Evolutionary conservation across 2,888 invertebrate species (phyloP).

Genomic region (Andrena bucephala): DNA sequence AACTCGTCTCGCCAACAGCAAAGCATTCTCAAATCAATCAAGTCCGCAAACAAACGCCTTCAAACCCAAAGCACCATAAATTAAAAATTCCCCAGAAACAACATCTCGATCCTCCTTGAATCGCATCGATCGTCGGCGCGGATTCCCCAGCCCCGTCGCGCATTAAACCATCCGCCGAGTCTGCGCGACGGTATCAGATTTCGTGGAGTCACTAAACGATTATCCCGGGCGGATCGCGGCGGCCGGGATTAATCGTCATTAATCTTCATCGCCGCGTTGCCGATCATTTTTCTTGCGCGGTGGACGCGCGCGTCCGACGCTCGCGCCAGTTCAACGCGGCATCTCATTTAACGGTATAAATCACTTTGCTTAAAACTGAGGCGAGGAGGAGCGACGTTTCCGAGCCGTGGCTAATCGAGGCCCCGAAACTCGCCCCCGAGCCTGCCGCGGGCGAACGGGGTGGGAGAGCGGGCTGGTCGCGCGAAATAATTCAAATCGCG

Average conservation of each 20-base stretch:
- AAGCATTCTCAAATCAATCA: no score
- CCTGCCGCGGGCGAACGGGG: not conserved
- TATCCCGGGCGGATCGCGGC: constrained; percentile 63
- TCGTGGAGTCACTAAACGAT: constrained; percentile 67
- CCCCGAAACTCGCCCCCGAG: not conserved
- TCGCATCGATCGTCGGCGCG: not conserved
- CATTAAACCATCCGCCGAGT: not conserved
- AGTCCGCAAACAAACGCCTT: no score
- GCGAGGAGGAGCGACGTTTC: constrained; percentile 26
- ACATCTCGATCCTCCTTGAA: not conserved
- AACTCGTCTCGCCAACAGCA: no score
- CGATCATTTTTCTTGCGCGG: constrained; percentile 58
- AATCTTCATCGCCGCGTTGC: constrained; percentile 69
- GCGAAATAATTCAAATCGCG: constrained; percentile 63
- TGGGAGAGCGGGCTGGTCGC: constrained; percentile 21
- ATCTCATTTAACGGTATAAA: constrained; percentile 64
- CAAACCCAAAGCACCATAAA: not conserved
- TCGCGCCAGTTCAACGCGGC: constrained; percentile 46
- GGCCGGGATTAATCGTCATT: constrained; percentile 63
- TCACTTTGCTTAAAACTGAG: constrained; percentile 60
- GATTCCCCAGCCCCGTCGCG: not conserved
- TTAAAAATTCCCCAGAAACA: not conserved
- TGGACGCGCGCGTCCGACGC: constrained; percentile 19
- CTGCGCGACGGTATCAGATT: constrained; percentile 51
- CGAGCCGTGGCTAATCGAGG: constrained; percentile 29